Evolutionary conservation across 2,797 vertebrate genomes (phyloP), one percentile per base, ranked within the genome.

Genomic region (Coregonus ussuriensis): DNA sequence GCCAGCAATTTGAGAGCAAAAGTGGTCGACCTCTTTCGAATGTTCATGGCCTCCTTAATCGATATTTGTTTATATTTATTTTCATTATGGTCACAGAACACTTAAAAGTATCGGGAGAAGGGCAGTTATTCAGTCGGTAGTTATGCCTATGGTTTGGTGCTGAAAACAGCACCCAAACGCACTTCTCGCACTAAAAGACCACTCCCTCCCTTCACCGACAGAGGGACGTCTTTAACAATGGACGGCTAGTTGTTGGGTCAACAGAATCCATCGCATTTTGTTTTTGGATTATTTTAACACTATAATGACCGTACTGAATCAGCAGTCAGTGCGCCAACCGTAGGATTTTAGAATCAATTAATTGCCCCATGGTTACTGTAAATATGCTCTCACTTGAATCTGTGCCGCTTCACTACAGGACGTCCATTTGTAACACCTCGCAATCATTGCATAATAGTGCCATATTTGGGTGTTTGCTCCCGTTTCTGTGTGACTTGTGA

Each of bases 151-250:
- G 78, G 77, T 79, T 77, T 86, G 73, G 81, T 77, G 85, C 81
- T 85, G 77, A 77, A 77, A 83, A 84, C 84, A 85, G 85, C 85
- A 81, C 80, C 82, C 82, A 33, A 53, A 72, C 77, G 63, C 29
- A 69, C 71, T 80, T 41, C 35, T 74, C 31, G 41, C 56, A 73
- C 7, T 68, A 11, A 79, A 74, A 86, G 84, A 85, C 89, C 88
- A 88, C 90, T 88, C 85, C 88, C 90, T 83, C 37, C 78, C 47
- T 11, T 79, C 62, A 63, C 85, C 84, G 82, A 83, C 85, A 91
- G 87, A 87, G 89, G 88, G 89, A 86, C 81, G 82, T 83, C 7
- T 70, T 47, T 6, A 77, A 53, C 79, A 6, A 73, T 9, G 67
- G 37, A 59, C 75, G 18, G 54, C 65, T 66, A 33, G 14, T 29